These are phyloP conservation scores for Drosophila melanica DNA, from an alignment of 1,140 invertebrate genomes.

Conservation along the genomic window DNA sequence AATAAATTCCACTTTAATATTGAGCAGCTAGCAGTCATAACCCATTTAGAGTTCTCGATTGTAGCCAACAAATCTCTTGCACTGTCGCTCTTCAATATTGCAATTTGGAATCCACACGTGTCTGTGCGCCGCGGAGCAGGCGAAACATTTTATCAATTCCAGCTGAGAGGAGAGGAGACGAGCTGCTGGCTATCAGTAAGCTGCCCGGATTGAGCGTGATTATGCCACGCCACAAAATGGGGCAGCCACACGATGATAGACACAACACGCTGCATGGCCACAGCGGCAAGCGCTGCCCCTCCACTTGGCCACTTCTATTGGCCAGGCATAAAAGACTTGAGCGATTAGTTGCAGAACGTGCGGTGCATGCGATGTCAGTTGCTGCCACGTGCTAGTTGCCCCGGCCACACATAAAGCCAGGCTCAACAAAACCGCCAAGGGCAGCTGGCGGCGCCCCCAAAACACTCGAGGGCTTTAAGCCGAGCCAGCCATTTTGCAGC, in stretches of 20 bases:
- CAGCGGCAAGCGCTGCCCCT: conserved; percentile 49
- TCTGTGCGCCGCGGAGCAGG: conserved; percentile 12
- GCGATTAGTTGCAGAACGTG: conserved; percentile 76
- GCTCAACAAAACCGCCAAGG: conserved; percentile 39
- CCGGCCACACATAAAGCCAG: conserved; percentile 38
- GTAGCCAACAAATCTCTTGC: neutral
- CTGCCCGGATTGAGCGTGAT: conserved; percentile 65
- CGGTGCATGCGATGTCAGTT: conserved; percentile 55
- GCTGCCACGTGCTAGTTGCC: conserved; percentile 51
- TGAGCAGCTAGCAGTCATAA: conserved; percentile 15
- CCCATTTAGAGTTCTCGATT: conserved; percentile 5
- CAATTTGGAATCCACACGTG: conserved; percentile 59
- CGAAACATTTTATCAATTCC: conserved; percentile 71
- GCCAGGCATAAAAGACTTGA: conserved; percentile 74
- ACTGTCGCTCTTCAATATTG: conserved; percentile 44
- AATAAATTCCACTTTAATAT: conserved; percentile 20
- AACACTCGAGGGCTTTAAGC: conserved; percentile 53
- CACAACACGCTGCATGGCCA: conserved; percentile 59
- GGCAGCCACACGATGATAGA: conserved; percentile 45
- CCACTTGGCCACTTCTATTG: conserved; percentile 29
- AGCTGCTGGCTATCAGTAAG: conserved; percentile 50
- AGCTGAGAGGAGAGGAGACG: neutral
- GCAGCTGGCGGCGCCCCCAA: neutral
- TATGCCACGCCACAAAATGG: conserved; percentile 34
- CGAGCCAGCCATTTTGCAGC: conserved; percentile 43